Percentiles rank a stretch among this genome's conserved stretches.
phyloP scores from a whole-genome alignment of 2,113 vertebrate genomes.

The Sardina pilchardus region DNA sequence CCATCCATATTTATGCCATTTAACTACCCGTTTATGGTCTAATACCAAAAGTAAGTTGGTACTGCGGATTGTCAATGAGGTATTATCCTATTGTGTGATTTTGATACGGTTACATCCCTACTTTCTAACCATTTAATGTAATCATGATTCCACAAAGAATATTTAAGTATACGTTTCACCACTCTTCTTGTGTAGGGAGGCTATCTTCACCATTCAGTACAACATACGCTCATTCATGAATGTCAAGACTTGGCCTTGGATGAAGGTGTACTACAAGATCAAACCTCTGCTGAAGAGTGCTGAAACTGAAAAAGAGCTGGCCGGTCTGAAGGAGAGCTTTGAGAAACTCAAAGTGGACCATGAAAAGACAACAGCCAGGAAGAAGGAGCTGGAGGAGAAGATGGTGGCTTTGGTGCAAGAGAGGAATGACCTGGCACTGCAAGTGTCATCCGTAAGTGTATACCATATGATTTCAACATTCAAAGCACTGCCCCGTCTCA shows the following conservation, averaged over 20 bases:
- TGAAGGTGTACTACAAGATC: slow-evolving; percentile 56
- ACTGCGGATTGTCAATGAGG: too few species aligned
- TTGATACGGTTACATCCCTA: too few species aligned
- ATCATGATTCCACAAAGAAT: slow-evolving; percentile 38
- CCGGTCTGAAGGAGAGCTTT: slow-evolving; percentile 45
- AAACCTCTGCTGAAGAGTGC: slow-evolving; percentile 53
- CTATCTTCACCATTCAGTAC: too few species aligned
- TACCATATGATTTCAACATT: background rate
- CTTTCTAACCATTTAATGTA: too few species aligned
- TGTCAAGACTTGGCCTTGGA: too few species aligned
- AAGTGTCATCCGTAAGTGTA: slow-evolving; percentile 39
- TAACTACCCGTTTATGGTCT: too few species aligned
- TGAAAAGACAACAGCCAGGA: slow-evolving; percentile 41
- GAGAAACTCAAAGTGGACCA: slow-evolving; percentile 40
- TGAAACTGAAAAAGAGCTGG: slow-evolving; percentile 49
- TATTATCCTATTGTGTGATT: too few species aligned
- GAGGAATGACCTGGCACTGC: slow-evolving; percentile 49
- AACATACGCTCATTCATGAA: too few species aligned
- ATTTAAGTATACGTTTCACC: slow-evolving; percentile 64
- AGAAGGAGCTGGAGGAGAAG: slow-evolving; percentile 50
- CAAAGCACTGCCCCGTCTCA: background rate
- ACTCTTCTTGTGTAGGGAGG: too few species aligned
- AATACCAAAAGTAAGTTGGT: too few species aligned
- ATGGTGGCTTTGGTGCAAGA: slow-evolving; percentile 44
- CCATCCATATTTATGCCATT: too few species aligned